Evolutionary conservation across 2,797 vertebrate genomes (phyloP).

Genomic region (Tympanoctomys barrerae): DNA sequence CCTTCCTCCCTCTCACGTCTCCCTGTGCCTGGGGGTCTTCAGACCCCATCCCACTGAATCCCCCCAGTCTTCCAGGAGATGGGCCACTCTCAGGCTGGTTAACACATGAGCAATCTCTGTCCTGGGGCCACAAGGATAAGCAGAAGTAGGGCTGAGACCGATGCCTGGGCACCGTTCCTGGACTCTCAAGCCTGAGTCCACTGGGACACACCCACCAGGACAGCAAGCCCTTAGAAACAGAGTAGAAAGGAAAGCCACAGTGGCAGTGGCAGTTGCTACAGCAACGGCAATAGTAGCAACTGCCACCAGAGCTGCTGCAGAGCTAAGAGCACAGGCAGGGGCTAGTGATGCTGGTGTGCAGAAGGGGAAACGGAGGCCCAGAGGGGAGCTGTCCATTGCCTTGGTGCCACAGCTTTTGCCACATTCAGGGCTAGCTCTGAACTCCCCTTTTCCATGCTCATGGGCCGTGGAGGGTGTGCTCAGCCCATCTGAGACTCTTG

Average conservation of each 20-base stretch:
- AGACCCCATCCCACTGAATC: fast-evolving
- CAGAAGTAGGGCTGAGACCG: neutral
- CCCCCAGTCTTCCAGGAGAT: neutral
- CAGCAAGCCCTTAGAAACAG: neutral
- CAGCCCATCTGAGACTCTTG: fast-evolving
- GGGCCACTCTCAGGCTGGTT: neutral
- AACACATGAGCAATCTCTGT: neutral
- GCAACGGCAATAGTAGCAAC: fast-evolving
- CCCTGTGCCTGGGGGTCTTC: neutral
- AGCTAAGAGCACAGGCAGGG: too few species aligned
- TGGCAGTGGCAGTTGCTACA: fast-evolving
- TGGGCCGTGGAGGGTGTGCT: fast-evolving
- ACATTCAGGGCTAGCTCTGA: neutral
- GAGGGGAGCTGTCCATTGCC: neutral
- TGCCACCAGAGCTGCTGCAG: fast-evolving
- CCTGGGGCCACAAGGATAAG: too few species aligned
- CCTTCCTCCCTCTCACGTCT: neutral
- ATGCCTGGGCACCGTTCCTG: neutral
- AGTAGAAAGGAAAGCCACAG: neutral
- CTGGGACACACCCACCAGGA: neutral
- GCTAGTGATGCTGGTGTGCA: fast-evolving
- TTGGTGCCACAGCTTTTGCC: neutral
- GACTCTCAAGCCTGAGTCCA: neutral
- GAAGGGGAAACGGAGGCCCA: neutral
- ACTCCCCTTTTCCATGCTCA: fast-evolving